These are phyloP conservation scores for Brachionus angularis DNA, from an alignment of 1,140 invertebrate genomes.

Conservation along the genomic window DNA sequence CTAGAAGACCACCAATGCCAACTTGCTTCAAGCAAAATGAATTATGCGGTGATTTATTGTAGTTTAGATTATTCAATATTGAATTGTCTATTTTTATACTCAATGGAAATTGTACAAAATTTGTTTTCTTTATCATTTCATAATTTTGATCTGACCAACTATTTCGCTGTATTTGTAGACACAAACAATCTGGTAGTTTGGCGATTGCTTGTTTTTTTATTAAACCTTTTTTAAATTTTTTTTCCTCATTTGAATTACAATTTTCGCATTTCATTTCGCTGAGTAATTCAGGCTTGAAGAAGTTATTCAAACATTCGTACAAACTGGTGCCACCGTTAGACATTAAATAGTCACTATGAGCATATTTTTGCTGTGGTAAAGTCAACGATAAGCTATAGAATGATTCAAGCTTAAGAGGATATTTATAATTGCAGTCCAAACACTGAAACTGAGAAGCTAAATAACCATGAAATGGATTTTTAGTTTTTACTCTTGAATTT, in stretches of 20 bases:
- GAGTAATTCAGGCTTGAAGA: slow-evolving; percentile 30
- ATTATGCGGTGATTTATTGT: neutral
- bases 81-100: slow-evolving; percentile 31
- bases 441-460: slow-evolving; percentile 11
- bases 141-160: slow-evolving; percentile 37
- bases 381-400: slow-evolving; percentile 37
- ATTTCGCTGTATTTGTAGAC: slow-evolving; percentile 35
- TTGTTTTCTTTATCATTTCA: slow-evolving; percentile 38
- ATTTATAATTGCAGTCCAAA: slow-evolving; percentile 40
- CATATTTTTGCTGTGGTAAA: neutral
- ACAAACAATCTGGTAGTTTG: slow-evolving; percentile 37
- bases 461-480: slow-evolving; percentile 41
- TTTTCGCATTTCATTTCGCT: slow-evolving; percentile 42
- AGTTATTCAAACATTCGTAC: slow-evolving; percentile 33
- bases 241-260: slow-evolving; percentile 2
- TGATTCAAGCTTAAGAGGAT: slow-evolving; percentile 22
- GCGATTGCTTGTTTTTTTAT: slow-evolving; percentile 33
- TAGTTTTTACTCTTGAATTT: neutral
- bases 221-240: neutral
- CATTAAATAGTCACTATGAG: neutral
- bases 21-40: slow-evolving; percentile 32
- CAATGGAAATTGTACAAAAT: slow-evolving; percentile 42
- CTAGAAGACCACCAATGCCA: slow-evolving; percentile 27
- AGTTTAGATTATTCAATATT: neutral
- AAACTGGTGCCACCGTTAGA: neutral